Percentiles rank a stretch among this genome's conserved stretches.
Conservation (phyloP, 2,888 invertebrate genomes). For the Iselma pallidipennis region DNA sequence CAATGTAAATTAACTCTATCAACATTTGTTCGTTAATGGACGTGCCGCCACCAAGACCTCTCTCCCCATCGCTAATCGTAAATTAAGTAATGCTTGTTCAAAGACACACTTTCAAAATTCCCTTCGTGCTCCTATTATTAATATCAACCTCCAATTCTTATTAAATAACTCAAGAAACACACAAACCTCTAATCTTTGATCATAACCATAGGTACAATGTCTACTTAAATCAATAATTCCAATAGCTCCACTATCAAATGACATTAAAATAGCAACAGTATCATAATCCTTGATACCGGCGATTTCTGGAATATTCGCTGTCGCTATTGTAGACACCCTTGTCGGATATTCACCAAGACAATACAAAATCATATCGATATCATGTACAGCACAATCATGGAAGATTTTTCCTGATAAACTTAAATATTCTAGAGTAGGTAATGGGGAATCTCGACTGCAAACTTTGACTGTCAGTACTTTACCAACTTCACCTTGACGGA, state of each 20-base stretch:
- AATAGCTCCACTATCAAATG: slow-evolving; percentile 66
- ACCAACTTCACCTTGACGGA: slow-evolving; percentile 64
- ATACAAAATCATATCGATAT: slow-evolving; percentile 69
- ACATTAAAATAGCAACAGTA: slow-evolving; percentile 63
- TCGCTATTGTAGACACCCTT: slow-evolving; percentile 60
- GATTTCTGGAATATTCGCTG: slow-evolving; percentile 64
- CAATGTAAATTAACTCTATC: neutral
- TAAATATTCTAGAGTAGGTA: slow-evolving; percentile 66
- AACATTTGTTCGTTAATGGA: neutral
- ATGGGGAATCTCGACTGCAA: slow-evolving; percentile 67
- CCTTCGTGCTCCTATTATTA: too few relatives aligned
- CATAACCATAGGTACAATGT: slow-evolving; percentile 67
- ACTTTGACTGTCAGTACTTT: slow-evolving; percentile 67
- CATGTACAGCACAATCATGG: slow-evolving; percentile 72
- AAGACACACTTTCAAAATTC: neutral
- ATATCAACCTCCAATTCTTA: too few relatives aligned
- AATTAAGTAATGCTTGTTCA: slow-evolving; percentile 6
- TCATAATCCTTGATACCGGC: slow-evolving; percentile 66
- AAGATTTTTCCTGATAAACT: slow-evolving; percentile 68
- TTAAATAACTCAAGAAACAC: neutral
- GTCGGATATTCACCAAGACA: slow-evolving; percentile 65
- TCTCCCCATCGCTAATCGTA: neutral
- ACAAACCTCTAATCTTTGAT: slow-evolving; percentile 65
- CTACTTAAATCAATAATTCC: slow-evolving; percentile 67
- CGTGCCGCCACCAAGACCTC: neutral